phyloP scores from a whole-genome alignment of 92 coral and sea anemone genomes.

The Heteractis magnifica region DNA sequence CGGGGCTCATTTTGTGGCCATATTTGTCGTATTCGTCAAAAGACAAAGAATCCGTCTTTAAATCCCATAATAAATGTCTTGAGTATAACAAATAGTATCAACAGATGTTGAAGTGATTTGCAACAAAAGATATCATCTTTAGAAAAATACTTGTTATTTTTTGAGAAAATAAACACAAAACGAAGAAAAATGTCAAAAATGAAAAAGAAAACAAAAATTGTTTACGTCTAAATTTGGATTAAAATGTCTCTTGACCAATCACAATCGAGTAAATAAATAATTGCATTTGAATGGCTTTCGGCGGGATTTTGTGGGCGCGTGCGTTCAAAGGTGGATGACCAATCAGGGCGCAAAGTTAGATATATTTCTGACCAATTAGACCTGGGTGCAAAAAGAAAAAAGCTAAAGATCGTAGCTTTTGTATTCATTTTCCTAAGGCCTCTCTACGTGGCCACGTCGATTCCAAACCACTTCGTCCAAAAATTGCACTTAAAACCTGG shows the following conservation, averaged over 20 bases:
- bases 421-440: not conserved
- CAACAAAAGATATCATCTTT: not conserved
- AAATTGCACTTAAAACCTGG: not conserved
- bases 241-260: not conserved
- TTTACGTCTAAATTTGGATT: not conserved
- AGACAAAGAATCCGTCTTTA: not conserved
- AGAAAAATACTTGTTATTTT: not conserved
- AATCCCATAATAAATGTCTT: not conserved
- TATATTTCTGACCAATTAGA: not conserved
- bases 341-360: not conserved
- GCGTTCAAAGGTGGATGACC: not conserved
- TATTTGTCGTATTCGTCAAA: not conserved
- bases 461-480: not conserved
- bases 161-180: not conserved
- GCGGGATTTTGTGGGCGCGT: constrained; percentile 10
- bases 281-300: constrained; percentile 10
- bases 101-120: not conserved
- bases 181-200: not conserved
- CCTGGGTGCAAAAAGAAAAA: not conserved
- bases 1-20: not conserved
- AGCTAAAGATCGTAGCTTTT: not conserved
- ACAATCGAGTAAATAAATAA: not conserved
- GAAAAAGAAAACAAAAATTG: not conserved
- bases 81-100: not conserved
- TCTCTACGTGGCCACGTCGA: not conserved